Conservation (phyloP, 2,888 invertebrate genomes). For the Synergus umbraculus region DNA sequence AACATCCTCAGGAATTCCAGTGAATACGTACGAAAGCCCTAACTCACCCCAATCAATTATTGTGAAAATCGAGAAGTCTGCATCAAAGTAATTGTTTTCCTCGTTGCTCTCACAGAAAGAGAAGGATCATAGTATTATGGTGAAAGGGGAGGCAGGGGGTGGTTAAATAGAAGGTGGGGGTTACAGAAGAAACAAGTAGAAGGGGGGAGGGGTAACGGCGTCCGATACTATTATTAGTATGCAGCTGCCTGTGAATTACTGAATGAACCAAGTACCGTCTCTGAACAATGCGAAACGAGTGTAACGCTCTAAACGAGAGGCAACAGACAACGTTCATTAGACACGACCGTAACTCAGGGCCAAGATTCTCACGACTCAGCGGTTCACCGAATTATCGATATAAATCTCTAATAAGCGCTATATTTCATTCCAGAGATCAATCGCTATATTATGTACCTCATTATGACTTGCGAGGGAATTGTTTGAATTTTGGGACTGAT, state of each 20-base stretch:
- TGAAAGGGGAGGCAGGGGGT: conserved; percentile 50
- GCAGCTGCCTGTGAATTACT: conserved; percentile 72
- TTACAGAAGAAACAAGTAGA: conserved; percentile 35
- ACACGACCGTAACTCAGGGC: conserved; percentile 10
- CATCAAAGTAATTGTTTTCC: conserved; percentile 43
- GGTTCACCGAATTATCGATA: background rate
- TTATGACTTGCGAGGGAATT: background rate
- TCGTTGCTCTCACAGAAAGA: conserved; percentile 39
- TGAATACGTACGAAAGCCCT: background rate
- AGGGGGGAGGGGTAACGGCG: conserved; percentile 57
- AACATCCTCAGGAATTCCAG: conserved; percentile 5
- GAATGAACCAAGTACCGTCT: conserved; percentile 68
- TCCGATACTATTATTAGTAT: conserved; percentile 72
- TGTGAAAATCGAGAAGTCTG: conserved; percentile 44
- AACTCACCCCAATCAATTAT: conserved; percentile 14
- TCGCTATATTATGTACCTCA: background rate
- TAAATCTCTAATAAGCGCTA: conserved; percentile 15
- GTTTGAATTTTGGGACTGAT: background rate
- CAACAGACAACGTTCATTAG: conserved; percentile 52
- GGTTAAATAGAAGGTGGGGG: background rate
- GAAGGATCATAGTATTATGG: conserved; percentile 21
- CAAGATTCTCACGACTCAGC: conserved; percentile 35
- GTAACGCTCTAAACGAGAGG: conserved; percentile 54
- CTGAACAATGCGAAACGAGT: conserved; percentile 64
- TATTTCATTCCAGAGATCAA: background rate